Percentiles rank a stretch among this genome's conserved stretches.
phyloP scores from a whole-genome alignment of 2,797 vertebrate genomes.

The Leuciscus waleckii region DNA sequence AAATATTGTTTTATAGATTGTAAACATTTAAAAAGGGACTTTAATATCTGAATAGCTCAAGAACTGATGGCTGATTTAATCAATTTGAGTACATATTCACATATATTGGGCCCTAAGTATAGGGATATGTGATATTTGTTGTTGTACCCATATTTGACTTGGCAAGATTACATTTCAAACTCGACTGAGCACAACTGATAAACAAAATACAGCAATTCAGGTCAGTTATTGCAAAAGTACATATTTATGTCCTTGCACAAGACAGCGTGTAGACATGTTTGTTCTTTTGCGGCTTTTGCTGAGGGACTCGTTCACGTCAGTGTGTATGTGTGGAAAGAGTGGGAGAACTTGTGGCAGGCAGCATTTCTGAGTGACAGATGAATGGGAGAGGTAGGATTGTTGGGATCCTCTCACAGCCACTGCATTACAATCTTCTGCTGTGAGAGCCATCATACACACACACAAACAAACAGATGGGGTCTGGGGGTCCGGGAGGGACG shows the following conservation, averaged over 20 bases:
- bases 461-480: background rate
- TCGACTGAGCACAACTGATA: slow-evolving; percentile 62
- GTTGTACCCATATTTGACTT: slow-evolving; percentile 60
- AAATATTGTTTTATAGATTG: slow-evolving; percentile 5
- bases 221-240: slow-evolving; percentile 60
- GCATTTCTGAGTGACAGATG: slow-evolving; percentile 60
- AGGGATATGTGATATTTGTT: slow-evolving; percentile 57
- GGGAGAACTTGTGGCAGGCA: slow-evolving; percentile 44
- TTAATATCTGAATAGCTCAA: background rate
- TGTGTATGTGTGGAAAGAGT: slow-evolving; percentile 4
- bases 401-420: background rate
- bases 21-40: background rate
- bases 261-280: background rate
- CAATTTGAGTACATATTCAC: slow-evolving; percentile 38
- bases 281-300: slow-evolving; percentile 1
- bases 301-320: background rate
- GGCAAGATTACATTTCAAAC: slow-evolving; percentile 59
- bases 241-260: slow-evolving; percentile 50
- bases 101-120: slow-evolving; percentile 45
- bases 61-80: background rate
- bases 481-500: background rate
- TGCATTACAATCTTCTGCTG: background rate
- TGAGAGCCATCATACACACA: background rate
- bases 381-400: slow-evolving; percentile 44
- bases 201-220: slow-evolving; percentile 57